Conservation (phyloP, 2,888 invertebrate species). For the Oxytorus armatus region DNA sequence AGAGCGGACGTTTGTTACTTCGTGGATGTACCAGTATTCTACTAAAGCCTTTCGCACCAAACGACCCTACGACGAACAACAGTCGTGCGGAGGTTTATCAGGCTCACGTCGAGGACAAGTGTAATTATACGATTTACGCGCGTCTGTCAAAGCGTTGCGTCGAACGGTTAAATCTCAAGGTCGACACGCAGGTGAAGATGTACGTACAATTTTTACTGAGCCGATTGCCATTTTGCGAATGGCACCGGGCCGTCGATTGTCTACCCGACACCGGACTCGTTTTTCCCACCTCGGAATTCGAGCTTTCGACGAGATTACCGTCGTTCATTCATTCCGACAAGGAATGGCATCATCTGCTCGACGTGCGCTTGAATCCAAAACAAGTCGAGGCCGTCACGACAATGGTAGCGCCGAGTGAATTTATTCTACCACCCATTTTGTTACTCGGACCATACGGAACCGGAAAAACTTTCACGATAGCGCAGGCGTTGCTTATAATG, state of each 20-base stretch:
- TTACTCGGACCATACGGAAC: conserved; percentile 94
- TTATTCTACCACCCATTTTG: conserved; percentile 89
- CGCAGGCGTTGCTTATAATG: conserved; percentile 84
- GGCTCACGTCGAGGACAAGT: conserved; percentile 92
- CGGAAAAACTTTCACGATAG: conserved; percentile 94
- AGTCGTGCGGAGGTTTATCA: conserved; percentile 85
- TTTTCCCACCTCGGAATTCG: conserved; percentile 86
- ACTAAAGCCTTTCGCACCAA: conserved; percentile 79
- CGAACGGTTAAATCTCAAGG: conserved; percentile 86
- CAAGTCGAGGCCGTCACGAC: conserved; percentile 92
- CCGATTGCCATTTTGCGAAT: conserved; percentile 92
- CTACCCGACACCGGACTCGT: conserved; percentile 90
- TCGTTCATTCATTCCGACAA: conserved; percentile 64
- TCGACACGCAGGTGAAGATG: conserved; percentile 88
- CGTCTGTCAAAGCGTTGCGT: conserved; percentile 89
- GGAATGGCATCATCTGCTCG: conserved; percentile 87
- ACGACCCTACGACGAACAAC: conserved; percentile 22
- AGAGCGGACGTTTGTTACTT: conserved; percentile 91
- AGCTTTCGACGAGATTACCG: conserved; percentile 63
- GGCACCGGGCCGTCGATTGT: conserved; percentile 93
- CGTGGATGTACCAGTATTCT: conserved; percentile 91
- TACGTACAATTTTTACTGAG: conserved; percentile 93
- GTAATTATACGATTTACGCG: conserved; percentile 91
- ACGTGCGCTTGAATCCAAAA: conserved; percentile 89
- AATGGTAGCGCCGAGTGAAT: conserved; percentile 88